A percentile compares a stretch with the other conserved stretches of the same genome.
Conservation (phyloP, 1,140 invertebrate species). For the Himalopsyche phryganea region DNA sequence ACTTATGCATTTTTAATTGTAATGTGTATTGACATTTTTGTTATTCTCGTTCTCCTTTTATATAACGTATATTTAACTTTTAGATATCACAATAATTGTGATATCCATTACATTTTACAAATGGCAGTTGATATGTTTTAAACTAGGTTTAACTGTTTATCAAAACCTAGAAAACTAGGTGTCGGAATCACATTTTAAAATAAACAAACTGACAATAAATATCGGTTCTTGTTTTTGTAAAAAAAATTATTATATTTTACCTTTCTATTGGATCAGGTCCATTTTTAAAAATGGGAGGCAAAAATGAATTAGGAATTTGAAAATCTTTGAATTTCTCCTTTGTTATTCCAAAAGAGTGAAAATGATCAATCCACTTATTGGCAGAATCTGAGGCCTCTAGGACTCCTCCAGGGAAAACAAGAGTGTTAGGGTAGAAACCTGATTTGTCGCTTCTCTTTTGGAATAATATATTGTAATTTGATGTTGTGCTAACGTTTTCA, state of each 20-base stretch:
- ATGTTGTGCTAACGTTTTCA: slow-evolving; percentile 27
- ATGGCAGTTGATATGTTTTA: too few relatives aligned
- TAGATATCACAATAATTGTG: too few relatives aligned
- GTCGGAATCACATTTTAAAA: too few relatives aligned
- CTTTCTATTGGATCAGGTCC: slow-evolving; percentile 40
- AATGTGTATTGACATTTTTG: too few relatives aligned
- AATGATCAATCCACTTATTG: slow-evolving; percentile 67
- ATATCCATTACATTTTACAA: too few relatives aligned
- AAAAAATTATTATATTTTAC: slow-evolving; percentile 17
- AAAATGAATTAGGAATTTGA: slow-evolving; percentile 37
- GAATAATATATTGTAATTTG: slow-evolving; percentile 58
- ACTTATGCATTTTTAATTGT: too few relatives aligned
- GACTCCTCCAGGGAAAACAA: slow-evolving; percentile 81
- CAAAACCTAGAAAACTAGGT: too few relatives aligned
- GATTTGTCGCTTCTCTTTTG: slow-evolving; percentile 62
- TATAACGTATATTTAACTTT: too few relatives aligned
- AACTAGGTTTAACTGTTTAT: too few relatives aligned
- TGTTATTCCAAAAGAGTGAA: slow-evolving; percentile 55
- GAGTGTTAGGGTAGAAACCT: slow-evolving; percentile 66
- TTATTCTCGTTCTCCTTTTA: too few relatives aligned
- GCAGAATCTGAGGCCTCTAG: slow-evolving; percentile 65
- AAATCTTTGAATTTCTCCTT: slow-evolving; percentile 50
- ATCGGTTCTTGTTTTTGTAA: too few relatives aligned
- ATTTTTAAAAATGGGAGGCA: slow-evolving; percentile 52
- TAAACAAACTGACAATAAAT: too few relatives aligned